Percentiles rank a stretch among this genome's conserved stretches.
phyloP scores from a whole-genome alignment of 2,888 invertebrate genomes.

The Aleiodes leptofemur region DNA sequence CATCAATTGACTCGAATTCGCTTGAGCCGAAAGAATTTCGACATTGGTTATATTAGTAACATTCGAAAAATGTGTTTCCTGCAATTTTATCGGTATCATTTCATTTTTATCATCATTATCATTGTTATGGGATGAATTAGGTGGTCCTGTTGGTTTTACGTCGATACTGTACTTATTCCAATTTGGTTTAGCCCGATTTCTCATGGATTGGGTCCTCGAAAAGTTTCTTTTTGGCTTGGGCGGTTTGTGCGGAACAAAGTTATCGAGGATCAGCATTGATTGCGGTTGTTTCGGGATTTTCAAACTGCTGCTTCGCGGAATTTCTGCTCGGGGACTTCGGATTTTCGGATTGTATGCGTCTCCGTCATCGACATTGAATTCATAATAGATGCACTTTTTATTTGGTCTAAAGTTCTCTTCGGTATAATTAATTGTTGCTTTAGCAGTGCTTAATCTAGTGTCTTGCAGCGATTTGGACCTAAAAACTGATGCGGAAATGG shows the following conservation, averaged over 20 bases:
- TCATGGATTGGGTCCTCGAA: constrained; percentile 69
- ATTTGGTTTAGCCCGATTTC: constrained; percentile 66
- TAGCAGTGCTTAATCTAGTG: constrained; percentile 64
- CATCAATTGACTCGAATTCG: constrained; percentile 14
- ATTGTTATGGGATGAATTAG: constrained; percentile 2
- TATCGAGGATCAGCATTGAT: constrained; percentile 71
- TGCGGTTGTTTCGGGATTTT: constrained; percentile 64
- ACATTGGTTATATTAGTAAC: background rate
- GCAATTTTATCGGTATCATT: background rate
- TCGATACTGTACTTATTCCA: constrained; percentile 68
- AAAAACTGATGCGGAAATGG: constrained; percentile 62
- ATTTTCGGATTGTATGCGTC: constrained; percentile 52
- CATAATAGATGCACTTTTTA: constrained; percentile 64
- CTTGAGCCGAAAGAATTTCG: background rate
- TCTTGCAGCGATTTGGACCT: constrained; percentile 76
- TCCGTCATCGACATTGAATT: constrained; percentile 64
- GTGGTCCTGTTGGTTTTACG: constrained; percentile 46
- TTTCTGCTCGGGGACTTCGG: constrained; percentile 55
- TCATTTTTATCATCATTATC: constrained; percentile 7
- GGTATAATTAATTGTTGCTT: constrained; percentile 54
- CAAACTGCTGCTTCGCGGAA: constrained; percentile 57
- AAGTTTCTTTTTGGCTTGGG: constrained; percentile 79
- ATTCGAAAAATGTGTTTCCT: background rate
- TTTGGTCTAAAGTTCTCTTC: constrained; percentile 59
- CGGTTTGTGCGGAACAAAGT: constrained; percentile 83